Evolutionary conservation across 1,140 invertebrate genomes (phyloP).

Genomic region (Aphaenogaster floridana): DNA sequence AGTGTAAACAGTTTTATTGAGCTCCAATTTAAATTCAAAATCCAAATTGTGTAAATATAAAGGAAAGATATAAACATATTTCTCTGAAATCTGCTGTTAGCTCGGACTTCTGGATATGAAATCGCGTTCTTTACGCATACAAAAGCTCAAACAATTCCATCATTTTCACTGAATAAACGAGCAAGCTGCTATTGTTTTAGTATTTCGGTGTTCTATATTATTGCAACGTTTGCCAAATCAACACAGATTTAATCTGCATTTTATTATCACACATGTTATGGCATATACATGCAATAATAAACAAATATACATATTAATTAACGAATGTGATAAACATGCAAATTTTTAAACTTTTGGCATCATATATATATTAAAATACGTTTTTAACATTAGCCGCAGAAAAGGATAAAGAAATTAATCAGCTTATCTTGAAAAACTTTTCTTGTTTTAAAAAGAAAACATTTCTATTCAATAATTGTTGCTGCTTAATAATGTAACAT

Average conservation of each 20-base stretch:
- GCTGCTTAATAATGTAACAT: not conserved
- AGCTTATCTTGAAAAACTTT: not conserved
- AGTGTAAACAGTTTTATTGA: constrained; percentile 3
- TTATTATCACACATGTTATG: not conserved
- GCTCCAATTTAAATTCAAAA: constrained; percentile 23
- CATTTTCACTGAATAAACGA: not conserved
- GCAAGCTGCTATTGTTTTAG: not conserved
- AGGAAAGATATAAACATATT: constrained; percentile 15
- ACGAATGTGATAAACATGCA: not conserved
- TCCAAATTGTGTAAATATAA: not conserved
- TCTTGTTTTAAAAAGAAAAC: not conserved
- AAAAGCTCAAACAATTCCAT: constrained; percentile 4
- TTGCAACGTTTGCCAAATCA: constrained; percentile 9
- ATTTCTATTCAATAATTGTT: not conserved
- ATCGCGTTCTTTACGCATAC: constrained; percentile 1
- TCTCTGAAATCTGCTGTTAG: not conserved
- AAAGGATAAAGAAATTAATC: not conserved
- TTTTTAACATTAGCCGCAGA: not conserved
- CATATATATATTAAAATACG: not conserved
- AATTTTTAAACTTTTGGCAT: not conserved
- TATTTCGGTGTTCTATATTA: not conserved
- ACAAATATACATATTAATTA: not conserved
- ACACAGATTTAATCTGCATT: constrained; percentile 25
- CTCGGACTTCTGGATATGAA: not conserved
- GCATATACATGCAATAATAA: not conserved